phyloP scores from a whole-genome alignment of 1,140 invertebrate species.

The Aradophagus sp. region DNA sequence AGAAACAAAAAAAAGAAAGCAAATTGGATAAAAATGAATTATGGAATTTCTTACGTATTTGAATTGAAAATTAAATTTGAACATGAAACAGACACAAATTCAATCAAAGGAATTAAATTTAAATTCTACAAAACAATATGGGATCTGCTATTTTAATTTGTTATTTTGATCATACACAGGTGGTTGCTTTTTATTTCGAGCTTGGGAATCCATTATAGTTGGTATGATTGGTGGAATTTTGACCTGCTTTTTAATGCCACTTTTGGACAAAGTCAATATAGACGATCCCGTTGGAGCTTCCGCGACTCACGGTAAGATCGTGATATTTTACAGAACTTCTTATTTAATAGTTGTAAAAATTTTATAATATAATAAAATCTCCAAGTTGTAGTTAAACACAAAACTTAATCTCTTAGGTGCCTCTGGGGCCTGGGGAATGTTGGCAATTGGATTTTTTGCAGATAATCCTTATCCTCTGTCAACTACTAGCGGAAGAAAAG shows the following conservation, averaged over 20 bases:
- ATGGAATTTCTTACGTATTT: no score
- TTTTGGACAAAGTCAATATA: slow-evolving; percentile 85
- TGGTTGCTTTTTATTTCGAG: slow-evolving; percentile 89
- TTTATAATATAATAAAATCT: neutral
- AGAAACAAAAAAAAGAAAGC: no score
- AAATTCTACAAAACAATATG: no score
- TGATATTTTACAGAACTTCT: no score
- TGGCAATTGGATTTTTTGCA: slow-evolving; percentile 93
- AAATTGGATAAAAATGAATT: no score
- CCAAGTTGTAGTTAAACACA: neutral
- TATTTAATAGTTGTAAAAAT: no score
- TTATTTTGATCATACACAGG: slow-evolving; percentile 72
- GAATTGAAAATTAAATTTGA: no score
- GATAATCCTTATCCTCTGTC: slow-evolving; percentile 86
- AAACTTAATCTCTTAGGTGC: slow-evolving; percentile 63
- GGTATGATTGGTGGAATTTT: slow-evolving; percentile 86
- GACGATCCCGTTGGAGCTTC: slow-evolving; percentile 95
- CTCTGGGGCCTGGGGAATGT: slow-evolving; percentile 81
- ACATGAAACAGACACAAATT: no score
- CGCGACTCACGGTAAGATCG: slow-evolving; percentile 93
- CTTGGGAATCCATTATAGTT: slow-evolving; percentile 90
- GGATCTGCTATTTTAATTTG: no score
- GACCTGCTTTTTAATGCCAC: slow-evolving; percentile 80
- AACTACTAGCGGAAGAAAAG: slow-evolving; percentile 84
- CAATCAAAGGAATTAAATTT: neutral